phyloP scores from a whole-genome alignment of 37 sponge, comb jelly and placozoan genomes.

The Beroe forskalii region DNA sequence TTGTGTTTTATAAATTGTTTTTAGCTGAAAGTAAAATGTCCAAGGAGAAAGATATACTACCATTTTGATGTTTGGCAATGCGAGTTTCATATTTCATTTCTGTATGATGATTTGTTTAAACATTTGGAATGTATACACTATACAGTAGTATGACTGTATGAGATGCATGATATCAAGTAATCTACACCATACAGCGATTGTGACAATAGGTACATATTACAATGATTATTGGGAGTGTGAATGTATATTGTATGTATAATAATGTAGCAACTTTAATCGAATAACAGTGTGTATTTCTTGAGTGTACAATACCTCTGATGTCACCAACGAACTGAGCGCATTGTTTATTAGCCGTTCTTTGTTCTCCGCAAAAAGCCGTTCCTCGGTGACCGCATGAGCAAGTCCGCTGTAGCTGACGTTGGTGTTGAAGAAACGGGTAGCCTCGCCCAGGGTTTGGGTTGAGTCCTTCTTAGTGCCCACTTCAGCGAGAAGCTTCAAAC shows the following conservation, averaged over 20 bases:
- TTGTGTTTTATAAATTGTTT: background rate
- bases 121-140: too few relatives aligned
- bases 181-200: too few relatives aligned
- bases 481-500: constrained; percentile 77
- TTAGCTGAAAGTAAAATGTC: background rate
- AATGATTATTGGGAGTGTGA: too few relatives aligned
- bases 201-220: too few relatives aligned
- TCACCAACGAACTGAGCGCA: constrained; percentile 77
- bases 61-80: background rate
- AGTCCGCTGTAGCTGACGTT: constrained; percentile 96
- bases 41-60: background rate
- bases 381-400: constrained; percentile 93
- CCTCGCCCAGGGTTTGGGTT: constrained; percentile 68
- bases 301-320: constrained; percentile 71
- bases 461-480: constrained; percentile 67
- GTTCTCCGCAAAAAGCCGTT: constrained; percentile 95
- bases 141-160: too few relatives aligned
- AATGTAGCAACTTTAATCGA: too few relatives aligned
- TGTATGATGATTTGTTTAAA: too few relatives aligned
- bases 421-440: constrained; percentile 88
- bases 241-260: too few relatives aligned
- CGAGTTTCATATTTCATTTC: background rate
- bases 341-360: constrained; percentile 93
- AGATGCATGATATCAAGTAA: too few relatives aligned
- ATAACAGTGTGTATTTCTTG: too few relatives aligned